Percentiles rank a stretch among this genome's conserved stretches.
These are phyloP conservation scores for Andrena bucephala DNA, from an alignment of 2,888 invertebrate species.

Conservation along the genomic window DNA sequence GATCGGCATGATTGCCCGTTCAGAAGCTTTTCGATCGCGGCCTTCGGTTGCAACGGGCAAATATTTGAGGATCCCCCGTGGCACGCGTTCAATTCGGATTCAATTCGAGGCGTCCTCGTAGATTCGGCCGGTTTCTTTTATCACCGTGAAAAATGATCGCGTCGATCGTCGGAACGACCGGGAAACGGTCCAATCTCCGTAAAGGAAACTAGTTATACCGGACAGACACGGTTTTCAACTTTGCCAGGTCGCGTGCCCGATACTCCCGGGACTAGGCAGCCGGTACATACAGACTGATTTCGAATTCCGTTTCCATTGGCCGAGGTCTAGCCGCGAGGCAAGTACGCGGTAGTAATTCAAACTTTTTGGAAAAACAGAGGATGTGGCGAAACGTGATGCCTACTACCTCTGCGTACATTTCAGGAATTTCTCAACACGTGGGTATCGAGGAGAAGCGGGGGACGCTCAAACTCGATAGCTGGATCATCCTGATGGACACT, in stretches of 20 bases:
- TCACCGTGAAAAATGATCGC: constrained; percentile 26
- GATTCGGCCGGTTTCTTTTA: constrained; percentile 3
- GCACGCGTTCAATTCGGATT: neutral
- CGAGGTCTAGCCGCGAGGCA: constrained; percentile 28
- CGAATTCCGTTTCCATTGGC: constrained; percentile 52
- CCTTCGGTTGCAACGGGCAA: neutral
- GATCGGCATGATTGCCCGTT: neutral
- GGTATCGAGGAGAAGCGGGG: neutral
- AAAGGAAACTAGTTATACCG: constrained; percentile 57
- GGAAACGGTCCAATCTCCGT: constrained; percentile 61
- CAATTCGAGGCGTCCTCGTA: constrained; percentile 3
- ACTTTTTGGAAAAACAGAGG: constrained; percentile 19
- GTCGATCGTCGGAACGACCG: constrained; percentile 17
- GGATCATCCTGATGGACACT: constrained; percentile 46
- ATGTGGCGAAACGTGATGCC: neutral
- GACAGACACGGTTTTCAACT: constrained; percentile 61
- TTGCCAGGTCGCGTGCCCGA: constrained; percentile 40
- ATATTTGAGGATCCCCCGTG: constrained; percentile 22
- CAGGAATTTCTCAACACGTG: neutral
- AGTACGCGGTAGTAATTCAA: constrained; percentile 27
- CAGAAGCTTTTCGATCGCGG: neutral
- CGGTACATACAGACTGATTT: constrained; percentile 62
- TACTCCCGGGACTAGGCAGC: constrained; percentile 34
- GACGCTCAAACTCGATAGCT: neutral
- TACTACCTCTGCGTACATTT: constrained; percentile 6